These are phyloP conservation scores for Paramormyrops kingsleyae DNA, from an alignment of 2,113 vertebrate species.

Conservation along the genomic window DNA sequence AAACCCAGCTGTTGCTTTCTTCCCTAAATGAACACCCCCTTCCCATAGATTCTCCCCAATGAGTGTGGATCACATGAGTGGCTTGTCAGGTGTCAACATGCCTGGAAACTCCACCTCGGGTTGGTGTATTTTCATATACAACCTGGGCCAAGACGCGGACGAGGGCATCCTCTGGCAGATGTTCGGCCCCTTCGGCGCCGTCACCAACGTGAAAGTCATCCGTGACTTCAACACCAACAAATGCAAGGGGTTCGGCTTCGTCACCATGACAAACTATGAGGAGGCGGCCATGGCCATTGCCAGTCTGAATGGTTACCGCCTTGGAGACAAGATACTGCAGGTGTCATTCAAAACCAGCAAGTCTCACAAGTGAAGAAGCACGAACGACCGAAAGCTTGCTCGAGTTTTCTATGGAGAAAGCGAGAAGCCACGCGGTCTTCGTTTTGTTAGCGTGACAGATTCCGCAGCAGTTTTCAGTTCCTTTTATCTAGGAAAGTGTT, in stretches of 20 bases:
- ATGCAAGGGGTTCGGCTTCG: conserved; percentile 98
- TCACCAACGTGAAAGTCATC: conserved; percentile 97
- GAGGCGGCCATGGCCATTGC: conserved; percentile 97
- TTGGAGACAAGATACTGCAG: conserved; percentile 96
- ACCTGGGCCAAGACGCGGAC: conserved; percentile 89
- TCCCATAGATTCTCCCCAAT: conserved; percentile 90
- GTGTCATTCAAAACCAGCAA: conserved; percentile 99
- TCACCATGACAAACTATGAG: conserved; percentile 98
- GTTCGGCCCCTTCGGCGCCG: conserved; percentile 95
- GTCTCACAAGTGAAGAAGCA: conserved; percentile 78
- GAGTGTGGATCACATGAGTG: conserved; percentile 90
- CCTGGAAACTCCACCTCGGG: conserved; percentile 77
- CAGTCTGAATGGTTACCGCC: conserved; percentile 92
- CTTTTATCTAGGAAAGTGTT: conserved; percentile 66
- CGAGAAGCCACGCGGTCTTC: conserved; percentile 4
- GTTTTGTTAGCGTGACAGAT: conserved; percentile 68
- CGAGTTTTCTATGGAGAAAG: conserved; percentile 13
- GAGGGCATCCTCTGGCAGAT: conserved; percentile 98
- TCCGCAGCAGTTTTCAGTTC: conserved; percentile 74
- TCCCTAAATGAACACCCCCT: neutral
- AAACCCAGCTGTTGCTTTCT: neutral
- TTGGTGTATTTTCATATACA: conserved; percentile 99
- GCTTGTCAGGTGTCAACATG: conserved; percentile 76
- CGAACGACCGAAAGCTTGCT: conserved; percentile 22
- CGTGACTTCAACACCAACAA: conserved; percentile 99